Evolutionary conservation across 2,888 invertebrate genomes (phyloP).

Genomic region (Lasioglossum pauxillum): DNA sequence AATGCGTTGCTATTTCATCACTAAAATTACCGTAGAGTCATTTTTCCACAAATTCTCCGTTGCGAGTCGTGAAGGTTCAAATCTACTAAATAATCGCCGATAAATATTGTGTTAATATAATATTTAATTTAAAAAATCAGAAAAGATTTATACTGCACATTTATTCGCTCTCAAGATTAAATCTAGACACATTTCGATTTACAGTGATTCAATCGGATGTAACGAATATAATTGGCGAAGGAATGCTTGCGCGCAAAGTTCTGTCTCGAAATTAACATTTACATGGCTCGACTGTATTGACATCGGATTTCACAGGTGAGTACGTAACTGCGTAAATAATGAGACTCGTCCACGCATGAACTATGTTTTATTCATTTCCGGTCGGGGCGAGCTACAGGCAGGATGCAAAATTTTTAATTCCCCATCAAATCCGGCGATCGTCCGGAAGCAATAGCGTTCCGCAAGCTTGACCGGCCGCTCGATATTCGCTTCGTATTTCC

Average conservation of each 20-base stretch:
- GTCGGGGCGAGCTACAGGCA: slow-evolving; percentile 33
- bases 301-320: slow-evolving; percentile 65
- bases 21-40: no score
- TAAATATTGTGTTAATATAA: no score
- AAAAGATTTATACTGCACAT: slow-evolving; percentile 5
- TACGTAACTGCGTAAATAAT: slow-evolving; percentile 71
- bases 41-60: no score
- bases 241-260: slow-evolving; percentile 29
- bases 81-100: no score
- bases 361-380: slow-evolving; percentile 80
- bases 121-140: no score
- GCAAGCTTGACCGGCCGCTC: slow-evolving; percentile 19
- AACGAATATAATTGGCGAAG: slow-evolving; percentile 36
- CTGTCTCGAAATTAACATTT: slow-evolving; percentile 53
- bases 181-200: slow-evolving; percentile 40
- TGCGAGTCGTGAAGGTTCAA: no score
- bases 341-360: slow-evolving; percentile 67
- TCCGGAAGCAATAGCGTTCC: slow-evolving; percentile 65
- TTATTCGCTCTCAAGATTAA: not conserved
- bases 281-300: slow-evolving; percentile 62
- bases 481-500: slow-evolving; percentile 28
- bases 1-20: no score
- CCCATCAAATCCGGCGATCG: slow-evolving; percentile 74
- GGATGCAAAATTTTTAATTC: slow-evolving; percentile 78
- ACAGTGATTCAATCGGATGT: slow-evolving; percentile 26